A percentile compares a stretch with the other conserved stretches of the same genome.
Evolutionary conservation across 2,888 invertebrate genomes (phyloP).

Genomic region (Cephus pygmeus): DNA sequence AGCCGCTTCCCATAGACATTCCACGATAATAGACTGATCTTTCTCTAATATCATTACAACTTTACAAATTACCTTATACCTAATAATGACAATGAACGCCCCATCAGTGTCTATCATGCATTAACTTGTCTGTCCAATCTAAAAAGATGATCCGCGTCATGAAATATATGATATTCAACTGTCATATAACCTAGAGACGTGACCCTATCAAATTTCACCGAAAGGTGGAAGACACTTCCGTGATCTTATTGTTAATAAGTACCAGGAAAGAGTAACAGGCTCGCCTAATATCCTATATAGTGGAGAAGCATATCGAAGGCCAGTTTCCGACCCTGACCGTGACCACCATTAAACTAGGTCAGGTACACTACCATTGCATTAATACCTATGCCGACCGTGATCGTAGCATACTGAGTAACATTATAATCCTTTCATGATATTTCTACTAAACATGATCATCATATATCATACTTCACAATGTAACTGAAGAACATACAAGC

Average conservation of each 20-base stretch:
- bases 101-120: no score
- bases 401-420: not conserved
- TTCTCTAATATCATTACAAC: not conserved
- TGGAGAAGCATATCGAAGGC: conserved; percentile 29
- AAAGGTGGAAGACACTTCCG: not conserved
- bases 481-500: not conserved
- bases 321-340: conserved; percentile 52
- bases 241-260: not conserved
- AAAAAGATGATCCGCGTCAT: not conserved
- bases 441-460: not conserved
- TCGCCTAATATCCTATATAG: not conserved
- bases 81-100: not conserved
- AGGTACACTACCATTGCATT: conserved; percentile 18
- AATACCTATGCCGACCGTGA: not conserved
- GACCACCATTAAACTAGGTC: conserved; percentile 53
- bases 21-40: not conserved
- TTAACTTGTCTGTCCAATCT: not conserved
- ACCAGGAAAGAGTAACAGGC: not conserved
- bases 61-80: not conserved
- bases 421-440: not conserved
- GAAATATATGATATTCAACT: not conserved
- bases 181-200: not conserved
- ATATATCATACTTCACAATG: not conserved
- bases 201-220: not conserved
- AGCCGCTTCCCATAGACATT: not conserved